These are phyloP conservation scores for Eristalis pertinax DNA, from an alignment of 2,888 invertebrate genomes.

Conservation along the genomic window DNA sequence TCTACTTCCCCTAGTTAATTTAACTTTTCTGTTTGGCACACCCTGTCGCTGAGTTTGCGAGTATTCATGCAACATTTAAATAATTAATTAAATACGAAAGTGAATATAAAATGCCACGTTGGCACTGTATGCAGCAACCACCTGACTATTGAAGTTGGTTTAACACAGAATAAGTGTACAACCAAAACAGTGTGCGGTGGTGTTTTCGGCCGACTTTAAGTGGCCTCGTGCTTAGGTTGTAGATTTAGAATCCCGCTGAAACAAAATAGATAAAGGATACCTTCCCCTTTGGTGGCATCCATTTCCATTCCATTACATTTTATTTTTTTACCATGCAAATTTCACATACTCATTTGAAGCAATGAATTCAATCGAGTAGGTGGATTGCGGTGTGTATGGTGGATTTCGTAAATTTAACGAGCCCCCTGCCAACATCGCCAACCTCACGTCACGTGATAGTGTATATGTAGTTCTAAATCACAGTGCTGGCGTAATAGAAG, in stretches of 20 bases:
- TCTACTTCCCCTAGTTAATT: constrained; percentile 55
- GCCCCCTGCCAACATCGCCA: neutral
- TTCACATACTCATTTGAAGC: constrained; percentile 46
- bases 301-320: constrained; percentile 71
- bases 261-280: constrained; percentile 15
- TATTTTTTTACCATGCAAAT: constrained; percentile 70
- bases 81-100: constrained; percentile 66
- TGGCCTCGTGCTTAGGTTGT: neutral
- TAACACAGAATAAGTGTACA: constrained; percentile 11
- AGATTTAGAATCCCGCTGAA: constrained; percentile 4
- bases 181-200: neutral
- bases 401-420: constrained; percentile 17
- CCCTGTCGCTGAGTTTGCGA: constrained; percentile 36
- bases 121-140: constrained; percentile 42
- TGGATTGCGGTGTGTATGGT: constrained; percentile 13
- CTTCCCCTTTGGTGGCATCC: constrained; percentile 29
- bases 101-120: constrained; percentile 60
- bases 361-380: constrained; percentile 33
- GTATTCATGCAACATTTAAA: constrained; percentile 55
- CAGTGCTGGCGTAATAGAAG: constrained; percentile 5
- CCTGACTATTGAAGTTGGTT: constrained; percentile 8
- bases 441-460: neutral
- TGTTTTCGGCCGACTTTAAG: neutral
- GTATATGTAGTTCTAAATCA: constrained; percentile 48
- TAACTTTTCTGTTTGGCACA: constrained; percentile 57